These are phyloP conservation scores for Drosophila kanekoi DNA, from an alignment of 2,888 invertebrate genomes.

Conservation along the genomic window DNA sequence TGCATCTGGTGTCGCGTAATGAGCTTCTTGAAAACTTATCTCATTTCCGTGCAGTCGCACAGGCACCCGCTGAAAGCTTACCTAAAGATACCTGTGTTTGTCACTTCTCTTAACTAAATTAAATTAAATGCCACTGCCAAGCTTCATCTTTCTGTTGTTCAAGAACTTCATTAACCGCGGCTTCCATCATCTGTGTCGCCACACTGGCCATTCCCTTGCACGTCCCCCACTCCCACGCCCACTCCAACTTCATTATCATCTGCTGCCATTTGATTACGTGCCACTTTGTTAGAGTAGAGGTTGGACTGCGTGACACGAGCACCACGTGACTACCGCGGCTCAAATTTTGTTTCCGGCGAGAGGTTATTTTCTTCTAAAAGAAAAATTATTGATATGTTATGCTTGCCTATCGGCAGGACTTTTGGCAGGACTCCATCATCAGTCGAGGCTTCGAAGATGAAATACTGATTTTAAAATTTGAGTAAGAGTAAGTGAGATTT, in stretches of 20 bases:
- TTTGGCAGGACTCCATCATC: too few relatives aligned
- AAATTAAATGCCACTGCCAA: slow-evolving; percentile 59
- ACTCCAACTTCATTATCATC: slow-evolving; percentile 29
- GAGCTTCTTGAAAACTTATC: slow-evolving; percentile 51
- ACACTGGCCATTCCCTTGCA: not conserved
- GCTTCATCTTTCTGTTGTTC: slow-evolving; percentile 41
- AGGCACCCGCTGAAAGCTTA: slow-evolving; percentile 40
- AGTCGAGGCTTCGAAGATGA: too few relatives aligned
- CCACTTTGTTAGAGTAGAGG: slow-evolving; percentile 32
- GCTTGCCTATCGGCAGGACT: too few relatives aligned
- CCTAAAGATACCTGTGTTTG: slow-evolving; percentile 44
- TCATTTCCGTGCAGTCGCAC: slow-evolving; percentile 44
- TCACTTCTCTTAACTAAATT: slow-evolving; percentile 65
- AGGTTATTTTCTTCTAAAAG: too few relatives aligned
- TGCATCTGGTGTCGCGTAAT: slow-evolving; percentile 31
- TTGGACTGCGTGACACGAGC: slow-evolving; percentile 24
- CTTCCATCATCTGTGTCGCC: slow-evolving; percentile 16
- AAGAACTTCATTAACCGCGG: slow-evolving; percentile 68
- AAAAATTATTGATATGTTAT: too few relatives aligned
- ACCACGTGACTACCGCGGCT: not conserved
- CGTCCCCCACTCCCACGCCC: not conserved
- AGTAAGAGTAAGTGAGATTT: too few relatives aligned
- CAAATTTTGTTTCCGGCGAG: too few relatives aligned
- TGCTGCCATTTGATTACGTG: slow-evolving; percentile 51
- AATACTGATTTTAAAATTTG: too few relatives aligned